A percentile compares a stretch with the other conserved stretches of the same genome.
Evolutionary conservation across 2,797 vertebrate species (phyloP).

Genomic region (Falco berigora): DNA sequence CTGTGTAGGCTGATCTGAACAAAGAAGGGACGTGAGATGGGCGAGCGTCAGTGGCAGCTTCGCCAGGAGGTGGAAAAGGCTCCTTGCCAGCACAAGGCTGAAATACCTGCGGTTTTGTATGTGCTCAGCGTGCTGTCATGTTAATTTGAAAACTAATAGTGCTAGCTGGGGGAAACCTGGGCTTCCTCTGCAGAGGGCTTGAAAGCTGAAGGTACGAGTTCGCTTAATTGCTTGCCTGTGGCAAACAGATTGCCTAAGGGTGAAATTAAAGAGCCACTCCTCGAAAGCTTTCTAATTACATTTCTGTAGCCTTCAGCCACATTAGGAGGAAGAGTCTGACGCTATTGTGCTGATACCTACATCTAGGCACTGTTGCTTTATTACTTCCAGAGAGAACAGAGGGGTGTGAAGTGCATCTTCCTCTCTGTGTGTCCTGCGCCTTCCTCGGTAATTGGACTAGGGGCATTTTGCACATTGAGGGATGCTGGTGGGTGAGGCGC

Average conservation of each 20-base stretch:
- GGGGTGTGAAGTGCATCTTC: neutral
- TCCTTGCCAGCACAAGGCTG: accelerated
- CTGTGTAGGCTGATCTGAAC: neutral
- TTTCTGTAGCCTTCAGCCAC: neutral
- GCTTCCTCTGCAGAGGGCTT: neutral
- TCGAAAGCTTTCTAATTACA: neutral
- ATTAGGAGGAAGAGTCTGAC: neutral
- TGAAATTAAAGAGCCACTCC: neutral
- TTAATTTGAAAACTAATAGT: neutral
- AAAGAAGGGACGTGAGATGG: neutral
- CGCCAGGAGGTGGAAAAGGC: neutral
- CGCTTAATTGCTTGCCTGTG: neutral
- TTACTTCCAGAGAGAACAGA: neutral
- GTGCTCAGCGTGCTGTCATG: neutral
- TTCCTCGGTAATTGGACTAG: neutral
- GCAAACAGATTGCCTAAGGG: slow-evolving; percentile 28
- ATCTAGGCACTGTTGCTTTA: neutral
- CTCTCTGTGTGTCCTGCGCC: accelerated
- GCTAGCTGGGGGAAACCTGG: neutral
- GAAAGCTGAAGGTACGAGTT: neutral
- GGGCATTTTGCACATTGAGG: neutral
- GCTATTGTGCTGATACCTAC: neutral
- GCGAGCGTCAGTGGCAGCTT: neutral
- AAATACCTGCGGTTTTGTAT: neutral
- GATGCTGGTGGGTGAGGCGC: neutral